phyloP scores from a whole-genome alignment of 1,140 invertebrate genomes.

The Phymorhynchus buccinoides region DNA sequence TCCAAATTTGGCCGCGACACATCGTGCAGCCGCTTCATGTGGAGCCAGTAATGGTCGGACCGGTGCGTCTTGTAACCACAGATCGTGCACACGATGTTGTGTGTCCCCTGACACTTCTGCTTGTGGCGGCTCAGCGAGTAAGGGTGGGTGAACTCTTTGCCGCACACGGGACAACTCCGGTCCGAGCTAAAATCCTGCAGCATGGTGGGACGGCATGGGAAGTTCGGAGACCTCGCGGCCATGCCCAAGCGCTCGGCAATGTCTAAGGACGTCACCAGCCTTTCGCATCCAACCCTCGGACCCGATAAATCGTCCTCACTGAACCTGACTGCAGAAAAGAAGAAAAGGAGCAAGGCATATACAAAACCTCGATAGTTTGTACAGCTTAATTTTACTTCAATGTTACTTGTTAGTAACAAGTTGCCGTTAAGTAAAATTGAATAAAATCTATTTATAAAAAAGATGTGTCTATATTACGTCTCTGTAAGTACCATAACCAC shows the following conservation, averaged over 20 bases:
- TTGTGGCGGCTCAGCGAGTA: slow-evolving; percentile 38
- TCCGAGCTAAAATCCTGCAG: background rate
- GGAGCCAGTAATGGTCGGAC: slow-evolving; percentile 36
- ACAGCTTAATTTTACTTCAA: too few relatives aligned
- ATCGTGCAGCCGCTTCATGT: slow-evolving; percentile 33
- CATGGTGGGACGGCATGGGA: background rate
- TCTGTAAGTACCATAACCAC: too few relatives aligned
- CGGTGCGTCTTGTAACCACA: slow-evolving; percentile 40
- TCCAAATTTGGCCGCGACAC: background rate
- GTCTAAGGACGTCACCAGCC: background rate
- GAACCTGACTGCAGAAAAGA: background rate
- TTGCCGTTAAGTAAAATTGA: too few relatives aligned
- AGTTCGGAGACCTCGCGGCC: background rate
- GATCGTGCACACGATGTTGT: slow-evolving; percentile 30
- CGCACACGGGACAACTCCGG: slow-evolving; percentile 31
- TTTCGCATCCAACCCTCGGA: background rate
- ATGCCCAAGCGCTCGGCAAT: background rate
- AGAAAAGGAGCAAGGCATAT: background rate
- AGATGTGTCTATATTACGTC: too few relatives aligned
- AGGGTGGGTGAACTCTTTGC: slow-evolving; percentile 32
- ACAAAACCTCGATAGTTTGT: too few relatives aligned
- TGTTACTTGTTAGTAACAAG: too few relatives aligned
- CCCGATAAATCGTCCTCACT: background rate
- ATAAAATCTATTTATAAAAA: too few relatives aligned
- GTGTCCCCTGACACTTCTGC: slow-evolving; percentile 40